phyloP scores from a whole-genome alignment of 1,140 invertebrate genomes.

The Drosophila asahinai region DNA sequence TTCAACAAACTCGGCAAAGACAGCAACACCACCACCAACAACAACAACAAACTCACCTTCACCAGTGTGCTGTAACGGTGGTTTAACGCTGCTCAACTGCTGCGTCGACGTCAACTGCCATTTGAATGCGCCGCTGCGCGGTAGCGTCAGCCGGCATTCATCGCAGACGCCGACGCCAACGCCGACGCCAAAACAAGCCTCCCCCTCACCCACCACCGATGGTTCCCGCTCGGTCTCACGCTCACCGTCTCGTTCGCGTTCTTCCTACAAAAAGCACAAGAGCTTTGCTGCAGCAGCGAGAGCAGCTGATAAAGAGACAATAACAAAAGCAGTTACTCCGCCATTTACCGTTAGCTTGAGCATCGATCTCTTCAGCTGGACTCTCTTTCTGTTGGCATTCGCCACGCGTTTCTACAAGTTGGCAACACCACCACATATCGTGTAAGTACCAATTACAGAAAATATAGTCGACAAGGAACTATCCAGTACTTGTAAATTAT shows the following conservation, averaged over 20 bases:
- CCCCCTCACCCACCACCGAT: slow-evolving; percentile 50
- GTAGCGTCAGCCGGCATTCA: slow-evolving; percentile 68
- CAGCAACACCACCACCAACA: slow-evolving; percentile 23
- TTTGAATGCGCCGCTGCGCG: slow-evolving; percentile 67
- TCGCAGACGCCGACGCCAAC: slow-evolving; percentile 44
- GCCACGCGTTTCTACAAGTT: slow-evolving; percentile 93
- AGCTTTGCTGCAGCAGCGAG: slow-evolving; percentile 22
- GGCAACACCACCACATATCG: slow-evolving; percentile 93
- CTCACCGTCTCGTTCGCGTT: slow-evolving; percentile 33
- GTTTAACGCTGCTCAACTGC: slow-evolving; percentile 69
- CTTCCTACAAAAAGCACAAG: slow-evolving; percentile 21
- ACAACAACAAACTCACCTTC: slow-evolving; percentile 59
- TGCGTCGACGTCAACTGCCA: slow-evolving; percentile 80
- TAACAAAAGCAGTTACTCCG: slow-evolving; percentile 4
- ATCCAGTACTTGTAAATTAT: neutral
- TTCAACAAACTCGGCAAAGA: slow-evolving; percentile 58
- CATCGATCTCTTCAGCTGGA: slow-evolving; percentile 91
- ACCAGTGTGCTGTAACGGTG: slow-evolving; percentile 78
- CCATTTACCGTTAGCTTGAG: slow-evolving; percentile 88
- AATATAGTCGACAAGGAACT: neutral
- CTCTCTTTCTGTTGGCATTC: slow-evolving; percentile 90
- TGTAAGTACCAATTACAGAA: slow-evolving; percentile 89
- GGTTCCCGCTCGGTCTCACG: slow-evolving; percentile 51
- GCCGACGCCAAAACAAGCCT: slow-evolving; percentile 53
- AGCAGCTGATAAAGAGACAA: slow-evolving; percentile 2